Evolutionary conservation across 2,113 vertebrate species (phyloP).

Genomic region (Rhinichthys klamathensis): DNA sequence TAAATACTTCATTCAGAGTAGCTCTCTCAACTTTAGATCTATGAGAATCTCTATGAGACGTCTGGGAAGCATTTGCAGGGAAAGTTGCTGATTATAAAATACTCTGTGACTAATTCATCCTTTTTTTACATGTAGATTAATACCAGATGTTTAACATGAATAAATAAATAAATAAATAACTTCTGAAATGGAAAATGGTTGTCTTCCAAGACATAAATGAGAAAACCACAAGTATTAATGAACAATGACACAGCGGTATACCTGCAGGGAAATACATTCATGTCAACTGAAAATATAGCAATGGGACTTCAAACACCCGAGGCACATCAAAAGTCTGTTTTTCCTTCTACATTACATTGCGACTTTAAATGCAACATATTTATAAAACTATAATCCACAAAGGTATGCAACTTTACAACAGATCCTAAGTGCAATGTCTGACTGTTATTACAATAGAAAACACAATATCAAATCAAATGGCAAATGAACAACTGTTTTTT

Average conservation of each 20-base stretch:
- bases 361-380: not conserved
- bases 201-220: not conserved
- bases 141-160: constrained; percentile 22
- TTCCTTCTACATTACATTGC: not conserved
- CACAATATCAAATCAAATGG: not conserved
- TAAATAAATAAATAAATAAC: not conserved
- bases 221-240: constrained; percentile 1
- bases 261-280: not conserved
- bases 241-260: not conserved
- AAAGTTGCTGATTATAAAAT: not conserved
- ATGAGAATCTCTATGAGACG: not conserved
- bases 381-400: not conserved
- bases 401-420: not conserved
- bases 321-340: not conserved
- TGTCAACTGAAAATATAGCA: not conserved
- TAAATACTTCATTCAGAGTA: not conserved
- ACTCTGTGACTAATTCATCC: not conserved
- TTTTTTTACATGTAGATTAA: not conserved
- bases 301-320: not conserved
- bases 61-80: not conserved
- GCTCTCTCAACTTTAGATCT: not conserved
- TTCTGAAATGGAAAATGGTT: constrained; percentile 22
- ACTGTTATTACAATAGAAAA: not conserved
- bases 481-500: not conserved
- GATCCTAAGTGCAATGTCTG: not conserved